A percentile compares a stretch with the other conserved stretches of the same genome.
These are phyloP conservation scores for Hartigia nigra DNA, from an alignment of 2,888 invertebrate species.

Conservation along the genomic window DNA sequence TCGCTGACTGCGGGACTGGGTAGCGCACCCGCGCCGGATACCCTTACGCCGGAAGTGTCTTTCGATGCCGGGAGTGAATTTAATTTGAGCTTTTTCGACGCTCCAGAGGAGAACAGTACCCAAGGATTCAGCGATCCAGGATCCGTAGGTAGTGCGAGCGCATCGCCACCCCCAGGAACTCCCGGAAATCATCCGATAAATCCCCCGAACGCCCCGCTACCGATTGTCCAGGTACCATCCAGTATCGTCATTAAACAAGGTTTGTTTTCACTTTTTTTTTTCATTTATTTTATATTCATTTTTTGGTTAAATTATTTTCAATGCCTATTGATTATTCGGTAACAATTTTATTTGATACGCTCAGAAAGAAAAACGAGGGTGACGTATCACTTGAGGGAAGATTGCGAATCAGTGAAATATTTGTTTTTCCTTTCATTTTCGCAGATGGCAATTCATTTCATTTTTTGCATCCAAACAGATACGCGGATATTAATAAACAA, in stretches of 20 bases:
- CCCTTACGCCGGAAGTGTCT: constrained; percentile 74
- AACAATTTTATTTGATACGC: not conserved
- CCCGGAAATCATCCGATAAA: constrained; percentile 53
- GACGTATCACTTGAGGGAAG: too few relatives aligned
- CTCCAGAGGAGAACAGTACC: constrained; percentile 74
- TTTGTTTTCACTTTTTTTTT: constrained; percentile 49
- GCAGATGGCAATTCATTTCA: too few relatives aligned
- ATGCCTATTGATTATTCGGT: not conserved
- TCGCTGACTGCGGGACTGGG: constrained; percentile 74
- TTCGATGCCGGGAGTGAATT: constrained; percentile 83
- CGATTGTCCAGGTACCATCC: constrained; percentile 60
- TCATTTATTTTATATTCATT: constrained; percentile 14
- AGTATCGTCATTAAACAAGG: constrained; percentile 65
- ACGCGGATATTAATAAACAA: not conserved
- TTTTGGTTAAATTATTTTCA: not conserved
- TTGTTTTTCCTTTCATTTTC: not conserved
- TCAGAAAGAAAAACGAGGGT: not conserved
- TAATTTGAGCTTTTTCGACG: constrained; percentile 84
- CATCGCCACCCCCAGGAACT: constrained; percentile 61
- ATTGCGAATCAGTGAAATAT: not conserved
- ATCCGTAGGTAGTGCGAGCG: constrained; percentile 70
- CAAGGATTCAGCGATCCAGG: constrained; percentile 77
- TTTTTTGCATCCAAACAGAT: too few relatives aligned
- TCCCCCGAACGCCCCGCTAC: constrained; percentile 51
- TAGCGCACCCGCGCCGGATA: constrained; percentile 72